A percentile compares a stretch with the other conserved stretches of the same genome.
Evolutionary conservation across 2,797 vertebrate genomes (phyloP).

Genomic region (Heliangelus exortis): DNA sequence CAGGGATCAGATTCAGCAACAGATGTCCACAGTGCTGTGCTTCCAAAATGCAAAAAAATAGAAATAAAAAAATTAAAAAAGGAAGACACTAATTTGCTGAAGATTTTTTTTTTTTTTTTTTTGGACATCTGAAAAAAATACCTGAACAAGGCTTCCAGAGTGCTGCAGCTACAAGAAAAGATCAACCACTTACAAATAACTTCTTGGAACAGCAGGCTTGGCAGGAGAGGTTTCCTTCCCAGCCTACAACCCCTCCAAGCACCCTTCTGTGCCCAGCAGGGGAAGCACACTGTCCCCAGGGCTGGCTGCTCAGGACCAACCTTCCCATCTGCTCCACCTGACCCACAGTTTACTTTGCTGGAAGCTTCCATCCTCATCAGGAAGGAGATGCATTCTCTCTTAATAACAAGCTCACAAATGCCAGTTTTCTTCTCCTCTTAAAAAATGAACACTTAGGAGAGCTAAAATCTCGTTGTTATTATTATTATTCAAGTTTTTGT

Average conservation of each 20-base stretch:
- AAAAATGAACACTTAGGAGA: background rate
- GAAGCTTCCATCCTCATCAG: background rate
- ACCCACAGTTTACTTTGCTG: background rate
- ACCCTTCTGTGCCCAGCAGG: background rate
- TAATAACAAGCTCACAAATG: rapidly evolving
- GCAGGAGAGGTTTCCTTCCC: background rate
- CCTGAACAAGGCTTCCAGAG: background rate
- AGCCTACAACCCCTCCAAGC: rapidly evolving
- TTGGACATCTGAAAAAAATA: background rate
- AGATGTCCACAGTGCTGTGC: background rate
- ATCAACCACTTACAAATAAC: background rate
- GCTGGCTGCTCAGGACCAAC: background rate
- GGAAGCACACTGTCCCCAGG: background rate
- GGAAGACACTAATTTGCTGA: background rate
- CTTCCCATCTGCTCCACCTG: background rate
- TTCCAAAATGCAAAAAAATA: background rate
- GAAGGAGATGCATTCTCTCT: background rate
- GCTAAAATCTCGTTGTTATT: background rate
- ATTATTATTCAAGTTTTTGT: background rate
- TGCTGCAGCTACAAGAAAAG: background rate
- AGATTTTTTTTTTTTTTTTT: background rate
- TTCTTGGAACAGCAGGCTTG: background rate
- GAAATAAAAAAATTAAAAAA: background rate
- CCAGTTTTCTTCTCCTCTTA: background rate
- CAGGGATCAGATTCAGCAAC: background rate